A percentile compares a stretch with the other conserved stretches of the same genome.
phyloP scores from a whole-genome alignment of 2,888 invertebrate genomes.

The Capitulum mitella region DNA sequence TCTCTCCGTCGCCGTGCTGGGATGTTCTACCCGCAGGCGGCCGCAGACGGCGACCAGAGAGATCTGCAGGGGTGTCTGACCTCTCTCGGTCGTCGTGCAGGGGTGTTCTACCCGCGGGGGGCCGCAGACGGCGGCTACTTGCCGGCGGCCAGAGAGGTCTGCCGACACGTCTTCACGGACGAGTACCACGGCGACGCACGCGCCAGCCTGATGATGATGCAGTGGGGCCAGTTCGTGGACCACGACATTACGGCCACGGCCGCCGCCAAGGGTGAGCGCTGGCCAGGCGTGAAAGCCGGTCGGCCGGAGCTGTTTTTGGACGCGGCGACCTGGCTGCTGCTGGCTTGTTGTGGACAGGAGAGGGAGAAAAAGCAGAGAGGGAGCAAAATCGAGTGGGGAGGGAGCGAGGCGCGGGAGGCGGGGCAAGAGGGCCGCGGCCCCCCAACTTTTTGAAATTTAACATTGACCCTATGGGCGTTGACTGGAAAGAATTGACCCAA shows the following conservation, averaged over 20 bases:
- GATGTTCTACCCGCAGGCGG: background rate
- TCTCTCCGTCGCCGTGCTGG: too few species aligned
- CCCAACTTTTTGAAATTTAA: background rate
- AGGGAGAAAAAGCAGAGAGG: background rate
- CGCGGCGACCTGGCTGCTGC: too few species aligned
- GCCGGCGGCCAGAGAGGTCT: slow-evolving; percentile 68
- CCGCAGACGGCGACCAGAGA: too few species aligned
- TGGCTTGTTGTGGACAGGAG: background rate
- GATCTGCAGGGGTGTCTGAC: background rate
- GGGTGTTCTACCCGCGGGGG: slow-evolving; percentile 57
- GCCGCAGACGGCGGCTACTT: slow-evolving; percentile 51
- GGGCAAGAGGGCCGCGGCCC: background rate
- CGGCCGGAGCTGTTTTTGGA: too few species aligned
- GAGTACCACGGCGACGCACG: slow-evolving; percentile 57
- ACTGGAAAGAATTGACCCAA: too few species aligned
- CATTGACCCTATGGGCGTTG: too few species aligned
- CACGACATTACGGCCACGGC: slow-evolving; percentile 41
- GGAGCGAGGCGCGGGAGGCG: background rate
- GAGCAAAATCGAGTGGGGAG: background rate
- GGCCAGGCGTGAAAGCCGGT: too few species aligned
- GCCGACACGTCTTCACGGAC: slow-evolving; percentile 51
- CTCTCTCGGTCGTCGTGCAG: slow-evolving; percentile 43
- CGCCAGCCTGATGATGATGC: slow-evolving; percentile 47
- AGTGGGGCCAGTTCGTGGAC: slow-evolving; percentile 52
- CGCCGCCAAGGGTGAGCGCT: slow-evolving; percentile 38